Percentiles rank a stretch among this genome's conserved stretches.
phyloP scores from a whole-genome alignment of 2,113 vertebrate species.

The Grantiella picta region DNA sequence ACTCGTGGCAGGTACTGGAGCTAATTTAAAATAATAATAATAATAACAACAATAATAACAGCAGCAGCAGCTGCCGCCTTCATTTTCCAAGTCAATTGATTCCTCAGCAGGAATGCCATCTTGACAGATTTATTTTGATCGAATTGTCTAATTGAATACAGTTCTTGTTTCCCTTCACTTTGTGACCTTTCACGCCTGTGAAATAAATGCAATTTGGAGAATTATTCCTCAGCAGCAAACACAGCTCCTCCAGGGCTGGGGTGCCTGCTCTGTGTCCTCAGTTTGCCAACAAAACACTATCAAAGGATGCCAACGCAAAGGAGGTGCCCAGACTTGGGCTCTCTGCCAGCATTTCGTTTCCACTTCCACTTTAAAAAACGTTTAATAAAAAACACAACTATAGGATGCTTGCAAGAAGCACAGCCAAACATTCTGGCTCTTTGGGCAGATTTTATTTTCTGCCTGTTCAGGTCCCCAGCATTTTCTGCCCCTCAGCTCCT shows the following conservation, averaged over 20 bases:
- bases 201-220: slow-evolving; percentile 72
- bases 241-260: slow-evolving; percentile 35
- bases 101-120: slow-evolving; percentile 66
- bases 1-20: slow-evolving; percentile 7
- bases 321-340: neutral
- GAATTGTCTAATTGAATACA: slow-evolving; percentile 73
- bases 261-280: neutral
- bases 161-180: slow-evolving; percentile 64
- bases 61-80: slow-evolving; percentile 36
- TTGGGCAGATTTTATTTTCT: neutral
- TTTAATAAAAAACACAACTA: neutral
- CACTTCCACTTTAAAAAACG: neutral
- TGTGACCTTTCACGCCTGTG: slow-evolving; percentile 59
- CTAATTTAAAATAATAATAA: slow-evolving; percentile 57
- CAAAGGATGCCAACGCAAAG: slow-evolving; percentile 31
- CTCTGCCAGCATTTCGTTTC: neutral
- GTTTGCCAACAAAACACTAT: slow-evolving; percentile 7
- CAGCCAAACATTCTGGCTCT: neutral
- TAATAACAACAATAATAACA: slow-evolving; percentile 57
- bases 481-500: neutral
- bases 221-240: slow-evolving; percentile 68
- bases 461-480: neutral
- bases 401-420: neutral
- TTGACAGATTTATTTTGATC: slow-evolving; percentile 76
- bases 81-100: slow-evolving; percentile 62